Evolutionary conservation across 2,797 vertebrate genomes (phyloP), one percentile per base, ranked within the genome.

Genomic region (Micrastur ruficollis): DNA sequence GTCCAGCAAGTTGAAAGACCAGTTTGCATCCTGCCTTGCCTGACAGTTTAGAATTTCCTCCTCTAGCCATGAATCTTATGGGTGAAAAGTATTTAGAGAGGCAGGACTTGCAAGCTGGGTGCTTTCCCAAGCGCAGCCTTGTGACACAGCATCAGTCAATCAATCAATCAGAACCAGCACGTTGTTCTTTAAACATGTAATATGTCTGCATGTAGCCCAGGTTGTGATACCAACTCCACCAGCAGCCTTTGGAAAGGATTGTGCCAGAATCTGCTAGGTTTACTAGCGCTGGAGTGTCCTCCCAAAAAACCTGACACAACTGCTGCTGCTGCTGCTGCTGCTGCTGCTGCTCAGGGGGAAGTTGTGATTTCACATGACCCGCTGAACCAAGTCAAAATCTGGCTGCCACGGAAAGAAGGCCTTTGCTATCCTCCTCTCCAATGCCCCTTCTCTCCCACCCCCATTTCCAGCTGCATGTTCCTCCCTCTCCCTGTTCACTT

Each of bases 1-100:
- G 92, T 31, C 19, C 25, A 83, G 62, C 68, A 96, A 90, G 71
- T 40, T 71, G 94, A 84, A 92, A 81, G 59, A 95, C 86, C 80
- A 91, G 90, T 95, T 94, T 95, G n/a, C 56, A 50, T 92, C 53
- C 78, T 61, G 44, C 70, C 49, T 78, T 75, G n/a, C 75, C 42
- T 73, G 47, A 20, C 20, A 68, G 72, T 79, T 95, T 91, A 75
- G 32, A 47, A 79, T 86, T 96, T 96, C 76, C 62, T 93, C 32
- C 55, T 88, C 44, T 56, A 73, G 27, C 61, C 53, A 8, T 32
- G 19, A 72, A 44, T 68, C 16, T 81, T 85, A 58, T 80, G 34
- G 34, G 38, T n/a, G 9, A 78, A 72, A 91, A 83, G 8, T 71
- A 34, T 49, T 80, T 17, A 42, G 61, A 52, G 36, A 90, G 42